Evolutionary conservation across 2,797 vertebrate species (phyloP), one percentile per base, ranked within the genome.

Genomic region (Phaenicophaeus curvirostris): DNA sequence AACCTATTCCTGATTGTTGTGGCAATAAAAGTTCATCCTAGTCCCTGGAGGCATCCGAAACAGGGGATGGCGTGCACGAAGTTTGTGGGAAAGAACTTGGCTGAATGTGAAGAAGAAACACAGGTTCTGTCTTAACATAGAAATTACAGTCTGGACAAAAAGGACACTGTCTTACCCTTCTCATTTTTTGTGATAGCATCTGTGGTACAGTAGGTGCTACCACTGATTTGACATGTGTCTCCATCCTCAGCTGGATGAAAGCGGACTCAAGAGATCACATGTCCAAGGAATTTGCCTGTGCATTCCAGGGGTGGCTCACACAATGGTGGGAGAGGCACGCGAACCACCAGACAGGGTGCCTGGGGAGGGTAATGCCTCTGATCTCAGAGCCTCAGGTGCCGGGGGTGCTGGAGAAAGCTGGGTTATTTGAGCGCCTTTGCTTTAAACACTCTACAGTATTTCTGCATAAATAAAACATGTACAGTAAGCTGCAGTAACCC

Each of bases 261-360:
- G 72, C 59, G 53, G 59, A 71, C 87, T 92, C 95, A 95, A 89
- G 96, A 96, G 95, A 53, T 89, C 87, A 93, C 95, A 87, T 0
- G 94, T 71, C 87, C 15, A 0, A 94, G 91, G 91, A 95, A 94
- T 96, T 92, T 0, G 5, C 20, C 51, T 16, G 55, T 21, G 68
- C 85, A 89, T 94, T 93, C 95, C 96, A 90, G 85, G 51, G 44
- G 18, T 0, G 0, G 53, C 59, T 76, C 48, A 2, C 39, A 85
- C 74, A 73, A 42, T 16, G 48, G 30, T 41, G 89, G 88, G 94
- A 94, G 81, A 87, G 80, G 86, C 25, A 0, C 31, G 18, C 0
- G 8, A 61, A 25, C 20, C 5, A 0, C 42, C 6, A 28, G 80
- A 79, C 73, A 81, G 21, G 54, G 37, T 62, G 68, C 77, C 88